phyloP scores from a whole-genome alignment of 2,797 vertebrate species.

The Anolis apletophallus region DNA sequence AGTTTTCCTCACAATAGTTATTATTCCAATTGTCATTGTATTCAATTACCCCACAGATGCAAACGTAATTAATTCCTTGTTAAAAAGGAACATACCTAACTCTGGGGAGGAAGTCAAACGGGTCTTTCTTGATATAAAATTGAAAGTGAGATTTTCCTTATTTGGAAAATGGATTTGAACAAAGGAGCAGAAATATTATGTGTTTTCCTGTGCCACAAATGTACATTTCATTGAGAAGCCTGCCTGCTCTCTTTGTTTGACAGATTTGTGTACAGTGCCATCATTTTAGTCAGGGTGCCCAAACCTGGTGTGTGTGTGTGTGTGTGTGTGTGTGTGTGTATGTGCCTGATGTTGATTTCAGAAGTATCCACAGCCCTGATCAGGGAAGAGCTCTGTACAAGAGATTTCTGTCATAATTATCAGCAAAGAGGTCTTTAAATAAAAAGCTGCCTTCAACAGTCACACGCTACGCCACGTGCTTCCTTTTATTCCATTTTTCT shows the following conservation, averaged over 20 bases:
- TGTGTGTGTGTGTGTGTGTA: too few species aligned
- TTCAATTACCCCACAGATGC: too few species aligned
- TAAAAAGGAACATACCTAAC: not conserved
- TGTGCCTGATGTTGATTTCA: not conserved
- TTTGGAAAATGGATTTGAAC: slow-evolving; percentile 26
- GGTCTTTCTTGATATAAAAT: not conserved
- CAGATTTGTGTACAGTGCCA: not conserved
- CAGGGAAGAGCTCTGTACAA: not conserved
- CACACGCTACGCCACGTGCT: not conserved
- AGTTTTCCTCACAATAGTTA: too few species aligned
- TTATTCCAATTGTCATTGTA: too few species aligned
- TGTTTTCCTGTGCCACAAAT: not conserved
- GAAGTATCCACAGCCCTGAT: not conserved
- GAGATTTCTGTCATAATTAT: slow-evolving; percentile 17
- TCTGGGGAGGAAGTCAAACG: not conserved
- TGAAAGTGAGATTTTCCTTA: not conserved
- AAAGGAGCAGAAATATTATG: slow-evolving; percentile 7
- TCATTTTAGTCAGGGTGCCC: slow-evolving; percentile 1
- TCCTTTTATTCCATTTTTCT: slow-evolving; percentile 44
- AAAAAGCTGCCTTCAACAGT: slow-evolving; percentile 43
- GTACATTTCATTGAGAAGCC: not conserved
- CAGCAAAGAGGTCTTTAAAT: slow-evolving; percentile 30
- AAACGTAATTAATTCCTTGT: not conserved
- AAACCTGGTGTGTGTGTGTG: too few species aligned
- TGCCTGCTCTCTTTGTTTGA: not conserved